Conservation (phyloP, 2,888 invertebrate species). For the Microplitis manilae region DNA sequence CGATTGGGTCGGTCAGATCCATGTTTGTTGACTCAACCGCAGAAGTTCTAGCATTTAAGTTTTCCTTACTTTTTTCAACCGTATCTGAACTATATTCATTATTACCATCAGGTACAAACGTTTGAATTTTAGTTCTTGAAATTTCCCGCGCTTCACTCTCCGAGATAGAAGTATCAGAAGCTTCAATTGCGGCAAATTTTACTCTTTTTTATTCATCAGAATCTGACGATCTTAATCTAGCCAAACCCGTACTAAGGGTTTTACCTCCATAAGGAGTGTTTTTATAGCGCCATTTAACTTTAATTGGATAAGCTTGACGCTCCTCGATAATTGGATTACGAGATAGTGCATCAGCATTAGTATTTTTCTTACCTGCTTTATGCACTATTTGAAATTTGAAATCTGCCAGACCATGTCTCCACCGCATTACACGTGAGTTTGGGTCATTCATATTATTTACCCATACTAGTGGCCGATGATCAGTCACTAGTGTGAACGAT, state of each 20-base stretch:
- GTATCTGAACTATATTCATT: too few species aligned
- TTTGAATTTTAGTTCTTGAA: too few species aligned
- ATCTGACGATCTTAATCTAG: too few species aligned
- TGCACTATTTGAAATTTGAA: slow-evolving; percentile 48
- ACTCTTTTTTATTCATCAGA: too few species aligned
- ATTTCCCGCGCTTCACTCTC: too few species aligned
- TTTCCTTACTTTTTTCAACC: too few species aligned
- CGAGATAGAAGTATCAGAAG: too few species aligned
- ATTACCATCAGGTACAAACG: too few species aligned
- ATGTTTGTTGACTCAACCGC: too few species aligned
- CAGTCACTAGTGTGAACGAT: slow-evolving; percentile 57
- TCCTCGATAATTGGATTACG: slow-evolving; percentile 18
- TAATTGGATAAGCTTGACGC: not conserved
- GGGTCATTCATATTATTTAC: slow-evolving; percentile 53
- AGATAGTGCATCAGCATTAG: slow-evolving; percentile 32
- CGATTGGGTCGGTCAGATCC: too few species aligned
- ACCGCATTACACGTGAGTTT: slow-evolving; percentile 53
- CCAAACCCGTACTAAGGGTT: slow-evolving; percentile 21
- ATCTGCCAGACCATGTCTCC: slow-evolving; percentile 55
- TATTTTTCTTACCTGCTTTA: slow-evolving; percentile 37
- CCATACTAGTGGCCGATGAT: slow-evolving; percentile 57
- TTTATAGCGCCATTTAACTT: slow-evolving; percentile 35
- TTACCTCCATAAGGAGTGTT: slow-evolving; percentile 52
- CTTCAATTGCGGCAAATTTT: too few species aligned
- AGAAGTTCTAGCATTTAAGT: too few species aligned